These are phyloP conservation scores for Pipra filicauda DNA, from an alignment of 2,113 vertebrate genomes.

Conservation along the genomic window DNA sequence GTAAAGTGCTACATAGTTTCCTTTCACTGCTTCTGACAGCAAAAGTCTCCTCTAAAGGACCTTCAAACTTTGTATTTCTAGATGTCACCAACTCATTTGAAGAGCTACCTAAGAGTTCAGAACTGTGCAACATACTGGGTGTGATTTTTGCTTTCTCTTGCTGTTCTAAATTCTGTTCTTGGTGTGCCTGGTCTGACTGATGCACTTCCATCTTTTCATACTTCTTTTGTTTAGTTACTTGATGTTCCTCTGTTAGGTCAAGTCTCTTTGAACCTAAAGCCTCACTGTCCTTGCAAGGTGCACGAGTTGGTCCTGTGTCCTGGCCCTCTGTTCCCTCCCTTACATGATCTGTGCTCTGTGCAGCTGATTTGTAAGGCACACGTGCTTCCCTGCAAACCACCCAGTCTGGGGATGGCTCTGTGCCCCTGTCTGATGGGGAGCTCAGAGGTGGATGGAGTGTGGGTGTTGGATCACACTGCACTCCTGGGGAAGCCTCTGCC, in stretches of 20 bases:
- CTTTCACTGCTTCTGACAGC: neutral
- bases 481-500: neutral
- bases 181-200: neutral
- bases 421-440: neutral
- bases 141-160: neutral
- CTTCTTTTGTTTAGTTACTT: neutral
- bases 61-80: neutral
- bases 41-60: neutral
- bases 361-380: neutral
- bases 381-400: neutral
- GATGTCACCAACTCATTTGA: neutral
- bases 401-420: neutral
- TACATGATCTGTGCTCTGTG: neutral
- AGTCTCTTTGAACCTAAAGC: neutral
- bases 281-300: neutral
- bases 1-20: neutral
- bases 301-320: neutral
- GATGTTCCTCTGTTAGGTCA: neutral
- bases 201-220: neutral
- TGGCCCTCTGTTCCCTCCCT: neutral
- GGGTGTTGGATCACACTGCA: neutral
- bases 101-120: neutral
- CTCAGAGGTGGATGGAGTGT: neutral
- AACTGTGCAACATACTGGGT: neutral
- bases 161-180: neutral